phyloP scores from a whole-genome alignment of 2,888 invertebrate species.

The Acleris sparsana region DNA sequence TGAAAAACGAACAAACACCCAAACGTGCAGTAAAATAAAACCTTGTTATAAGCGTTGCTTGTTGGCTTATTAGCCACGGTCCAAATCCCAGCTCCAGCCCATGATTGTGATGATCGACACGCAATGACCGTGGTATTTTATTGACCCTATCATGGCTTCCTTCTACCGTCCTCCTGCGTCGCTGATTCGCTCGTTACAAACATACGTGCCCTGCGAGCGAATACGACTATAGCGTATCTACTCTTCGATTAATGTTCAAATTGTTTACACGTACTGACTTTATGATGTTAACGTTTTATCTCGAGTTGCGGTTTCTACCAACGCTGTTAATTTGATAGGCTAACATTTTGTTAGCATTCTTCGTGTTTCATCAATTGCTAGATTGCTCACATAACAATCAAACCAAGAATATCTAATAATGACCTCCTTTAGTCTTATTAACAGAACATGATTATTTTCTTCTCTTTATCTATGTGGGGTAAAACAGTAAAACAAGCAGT shows the following conservation, averaged over 20 bases:
- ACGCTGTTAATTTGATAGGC: neutral
- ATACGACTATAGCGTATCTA: constrained; percentile 37
- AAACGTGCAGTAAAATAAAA: too few relatives aligned
- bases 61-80: neutral
- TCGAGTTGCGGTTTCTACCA: constrained; percentile 14
- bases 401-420: neutral
- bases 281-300: constrained; percentile 6
- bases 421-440: neutral
- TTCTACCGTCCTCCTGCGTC: constrained; percentile 44
- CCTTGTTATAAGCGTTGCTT: neutral
- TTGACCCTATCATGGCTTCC: constrained; percentile 49
- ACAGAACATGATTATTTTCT: neutral
- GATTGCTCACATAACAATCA: too few relatives aligned
- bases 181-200: constrained; percentile 51
- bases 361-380: too few relatives aligned
- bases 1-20: too few relatives aligned
- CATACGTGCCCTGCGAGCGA: constrained; percentile 54
- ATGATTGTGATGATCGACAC: constrained; percentile 30
- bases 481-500: too few relatives aligned
- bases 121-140: constrained; percentile 49
- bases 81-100: neutral
- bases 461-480: neutral
- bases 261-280: constrained; percentile 1
- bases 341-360: too few relatives aligned
- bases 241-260: constrained; percentile 18